Base-by-base conservation (phyloP, 1,140 invertebrate genomes). In the Eufriesea mexicana region DNA sequence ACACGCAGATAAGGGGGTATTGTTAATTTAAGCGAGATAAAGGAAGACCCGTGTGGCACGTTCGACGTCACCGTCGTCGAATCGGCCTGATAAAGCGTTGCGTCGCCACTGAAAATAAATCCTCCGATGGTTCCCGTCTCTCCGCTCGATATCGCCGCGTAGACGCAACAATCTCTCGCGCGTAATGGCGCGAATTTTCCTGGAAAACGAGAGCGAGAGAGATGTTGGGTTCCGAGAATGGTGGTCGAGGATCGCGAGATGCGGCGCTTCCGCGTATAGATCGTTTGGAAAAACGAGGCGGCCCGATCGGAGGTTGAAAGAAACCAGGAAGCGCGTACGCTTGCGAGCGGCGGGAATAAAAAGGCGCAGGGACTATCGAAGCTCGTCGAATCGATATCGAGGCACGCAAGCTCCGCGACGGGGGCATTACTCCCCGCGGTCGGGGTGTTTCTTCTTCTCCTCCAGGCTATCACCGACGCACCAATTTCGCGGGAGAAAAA, bases 401-500 rank as follows among this genome's bases (percentile, higher is more conserved):
- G 23, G n/a, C n/a, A n/a, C n/a, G n/a, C n/a, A n/a, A n/a, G n/a
- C n/a, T n/a, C n/a, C n/a, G n/a, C n/a, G n/a, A 23, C 51, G 35
- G 35, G 35, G 35, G n/a, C 51, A 20, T 10, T 35, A 8, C 23
- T 25, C n/a, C 20, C 20, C 45, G 23, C 28, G 9, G 25, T 2
- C 23, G 10, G 42, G n/a, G n/a, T 68, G 18, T 9, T 68, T 47
- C 67, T 49, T 68, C 49, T n/a, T n/a, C n/a, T n/a, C n/a, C n/a
- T n/a, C 16, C 4, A 23, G 25, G 8, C 45, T 49, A 7, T 5
- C 54, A n/a, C 14, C 55, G 71, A 16, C 54, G 23, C 71, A 4
- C 10, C 55, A 5, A 25, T 73, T 51, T 57, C 20, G 25, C 10
- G 18, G 28, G 18, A 54, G 85, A 88, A 87, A 88, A 85, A 75